Evolutionary conservation across 1,140 invertebrate species (phyloP).

Genomic region (Neotoxoptera formosana): DNA sequence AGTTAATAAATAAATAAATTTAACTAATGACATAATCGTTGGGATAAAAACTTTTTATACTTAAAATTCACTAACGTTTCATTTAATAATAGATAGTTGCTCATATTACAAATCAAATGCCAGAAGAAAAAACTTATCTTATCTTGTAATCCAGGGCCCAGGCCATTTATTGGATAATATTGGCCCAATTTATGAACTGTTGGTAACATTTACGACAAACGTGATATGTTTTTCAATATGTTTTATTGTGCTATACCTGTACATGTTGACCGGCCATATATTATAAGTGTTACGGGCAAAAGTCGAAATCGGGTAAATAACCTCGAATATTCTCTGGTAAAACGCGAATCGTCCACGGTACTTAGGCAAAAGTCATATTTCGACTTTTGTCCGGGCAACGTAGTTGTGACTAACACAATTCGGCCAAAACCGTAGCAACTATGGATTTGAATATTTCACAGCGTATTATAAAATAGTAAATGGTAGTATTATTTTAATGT

Average conservation of each 20-base stretch:
- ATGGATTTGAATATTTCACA: too few relatives aligned
- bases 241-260: too few relatives aligned
- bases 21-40: background rate
- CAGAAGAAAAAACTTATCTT: background rate
- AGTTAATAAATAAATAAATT: too few relatives aligned
- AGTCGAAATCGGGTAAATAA: background rate
- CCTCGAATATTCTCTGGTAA: background rate
- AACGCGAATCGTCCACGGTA: too few relatives aligned
- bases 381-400: too few relatives aligned
- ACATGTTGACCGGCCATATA: too few relatives aligned
- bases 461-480: too few relatives aligned
- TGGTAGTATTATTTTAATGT: too few relatives aligned
- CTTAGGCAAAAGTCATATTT: too few relatives aligned
- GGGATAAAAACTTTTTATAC: background rate
- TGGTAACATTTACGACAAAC: background rate
- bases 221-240: background rate
- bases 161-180: background rate
- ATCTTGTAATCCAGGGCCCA: background rate
- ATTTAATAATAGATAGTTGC: background rate
- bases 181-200: background rate
- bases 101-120: background rate
- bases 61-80: background rate
- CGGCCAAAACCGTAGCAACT: too few relatives aligned
- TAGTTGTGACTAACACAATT: too few relatives aligned
- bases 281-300: background rate